A percentile compares a stretch with the other conserved stretches of the same genome.
Conservation (phyloP, 2,797 vertebrate species). For the Neosalanx taihuensis region DNA sequence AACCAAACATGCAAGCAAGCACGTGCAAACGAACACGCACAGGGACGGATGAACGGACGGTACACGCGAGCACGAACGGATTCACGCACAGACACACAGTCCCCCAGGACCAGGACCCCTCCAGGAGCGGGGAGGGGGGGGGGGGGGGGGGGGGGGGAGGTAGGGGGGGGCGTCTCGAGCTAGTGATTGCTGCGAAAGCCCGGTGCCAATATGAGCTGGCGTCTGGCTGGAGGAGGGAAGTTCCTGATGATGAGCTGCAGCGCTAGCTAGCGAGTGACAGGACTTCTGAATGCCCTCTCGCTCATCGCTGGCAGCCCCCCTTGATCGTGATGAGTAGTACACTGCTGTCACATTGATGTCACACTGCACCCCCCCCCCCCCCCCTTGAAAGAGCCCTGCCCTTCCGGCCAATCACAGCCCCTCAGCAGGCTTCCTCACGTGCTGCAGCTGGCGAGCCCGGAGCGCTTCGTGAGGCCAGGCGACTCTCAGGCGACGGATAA, state of each 20-base stretch:
- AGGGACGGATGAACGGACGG: background rate
- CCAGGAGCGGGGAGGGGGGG: constrained; percentile 18
- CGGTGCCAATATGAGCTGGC: constrained; percentile 56
- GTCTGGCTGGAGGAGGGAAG: constrained; percentile 57
- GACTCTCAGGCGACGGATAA: constrained; percentile 20
- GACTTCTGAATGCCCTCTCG: constrained; percentile 2
- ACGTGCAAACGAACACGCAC: constrained; percentile 4
- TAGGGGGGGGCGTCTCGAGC: background rate
- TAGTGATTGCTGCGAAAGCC: constrained; percentile 35
- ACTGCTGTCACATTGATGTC: constrained; percentile 66
- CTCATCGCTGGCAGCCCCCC: constrained; percentile 43
- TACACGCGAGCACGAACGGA: background rate
- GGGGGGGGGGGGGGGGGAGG: no score
- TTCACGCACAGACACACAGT: constrained; percentile 15
- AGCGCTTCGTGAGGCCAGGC: constrained; percentile 32
- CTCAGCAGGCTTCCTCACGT: constrained; percentile 32
- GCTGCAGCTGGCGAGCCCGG: constrained; percentile 31
- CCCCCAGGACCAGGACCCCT: background rate
- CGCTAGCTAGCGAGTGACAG: background rate
- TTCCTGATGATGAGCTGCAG: constrained; percentile 49
- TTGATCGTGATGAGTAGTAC: constrained; percentile 63
- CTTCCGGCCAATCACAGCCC: constrained; percentile 32
- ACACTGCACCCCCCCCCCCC: constrained; percentile 41
- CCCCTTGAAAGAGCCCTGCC: constrained; percentile 43
- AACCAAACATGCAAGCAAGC: background rate